Evolutionary conservation across 2,113 vertebrate species (phyloP), one percentile per base, ranked within the genome.

Genomic region (Tricholaema leucomelas): DNA sequence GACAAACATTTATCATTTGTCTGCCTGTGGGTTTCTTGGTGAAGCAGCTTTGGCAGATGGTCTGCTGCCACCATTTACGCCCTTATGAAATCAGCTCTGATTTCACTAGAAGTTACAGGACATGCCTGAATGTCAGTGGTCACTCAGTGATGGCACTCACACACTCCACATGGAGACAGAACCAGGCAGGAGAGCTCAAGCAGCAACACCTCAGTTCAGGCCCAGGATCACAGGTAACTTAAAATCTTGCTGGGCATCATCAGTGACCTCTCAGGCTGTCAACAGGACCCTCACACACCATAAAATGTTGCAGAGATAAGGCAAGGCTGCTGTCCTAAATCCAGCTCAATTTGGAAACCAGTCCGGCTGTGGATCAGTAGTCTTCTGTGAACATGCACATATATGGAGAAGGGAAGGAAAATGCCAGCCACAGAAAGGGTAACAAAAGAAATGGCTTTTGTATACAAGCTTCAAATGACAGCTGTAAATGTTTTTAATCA

Each of bases 401-500:
- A 21, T 5, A 50, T 2, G 2, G 63, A 81, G 44, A 58, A 65
- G 21, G 44, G 36, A 23, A 86, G 17, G n/a, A 30, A 70, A 60
- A 63, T 6, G 21, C 8, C 55, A 91, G 15, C 52, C 36, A 33
- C 16, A 85, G 35, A 89, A 80, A 73, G 3, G 5, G n/a, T 30
- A 73, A 80, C 56, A 87, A 81, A 71, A 46, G 10, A 90, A 93
- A 85, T 28, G 10, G 18, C 21, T 81, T 84, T 75, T 75, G 20
- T 40, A 50, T 42, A 71, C 28, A 35, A 67, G 50, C 52, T 87
- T 76, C 50, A 90, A 79, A 66, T 65, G 20, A 60, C n/a, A 75
- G 59, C 44, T 85, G 20, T 40, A 84, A 83, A 58, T 48, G 77
- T 50, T 92, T 87, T 70, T 75, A 81, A 90, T 90, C 64, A 64